Evolutionary conservation across 2,113 vertebrate species (phyloP), one percentile per base, ranked within the genome.

Genomic region (Oenanthe oenanthe): DNA sequence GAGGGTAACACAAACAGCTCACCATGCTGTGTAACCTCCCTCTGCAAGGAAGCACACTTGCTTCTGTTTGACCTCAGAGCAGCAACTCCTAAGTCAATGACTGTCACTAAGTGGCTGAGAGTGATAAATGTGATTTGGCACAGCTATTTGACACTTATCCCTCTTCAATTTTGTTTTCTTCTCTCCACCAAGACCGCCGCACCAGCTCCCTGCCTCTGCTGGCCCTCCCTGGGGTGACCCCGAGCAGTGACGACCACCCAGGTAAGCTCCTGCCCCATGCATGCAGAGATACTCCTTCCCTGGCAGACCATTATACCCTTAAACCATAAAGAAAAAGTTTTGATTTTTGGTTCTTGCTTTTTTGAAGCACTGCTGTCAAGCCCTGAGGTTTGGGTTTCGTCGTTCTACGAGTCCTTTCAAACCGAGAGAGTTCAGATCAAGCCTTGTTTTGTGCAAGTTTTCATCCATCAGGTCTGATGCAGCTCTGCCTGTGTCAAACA

Each of bases 141-240:
- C 25, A 32, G 54, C 79, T 82, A 56, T 62, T 77, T 80, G 84
- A 85, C 24, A 43, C 13, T 62, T 42, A 14, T 80, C 32, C 17
- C 34, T 68, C 66, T 80, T 32, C 65, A 74, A 53, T 58, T 51
- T 66, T 86, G 62, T 45, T 61, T 79, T 15, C 67, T 93, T 58
- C 91, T 83, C 68, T 91, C 62, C 61, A 57, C 76, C 82, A 94
- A 97, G 97, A 93, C 79, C 92, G 58, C 48, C 82, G 72, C 40
- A 92, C 89, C 87, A 96, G 87, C 54, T 94, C 95, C 54, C 68
- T 95, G 58, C 79, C 95, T 73, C 82, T 95, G 8, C 82, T 42
- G 1, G 79, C 11, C 2, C 82, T 92, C 13, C 42, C 83, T 2
- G 34, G 57, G 16, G 89, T 92, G 90, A 88, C 26, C 0, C 62